Percentiles rank a stretch among this genome's conserved stretches.
Evolutionary conservation across 2,888 invertebrate genomes (phyloP).

Genomic region (Drosophila setosimentum): DNA sequence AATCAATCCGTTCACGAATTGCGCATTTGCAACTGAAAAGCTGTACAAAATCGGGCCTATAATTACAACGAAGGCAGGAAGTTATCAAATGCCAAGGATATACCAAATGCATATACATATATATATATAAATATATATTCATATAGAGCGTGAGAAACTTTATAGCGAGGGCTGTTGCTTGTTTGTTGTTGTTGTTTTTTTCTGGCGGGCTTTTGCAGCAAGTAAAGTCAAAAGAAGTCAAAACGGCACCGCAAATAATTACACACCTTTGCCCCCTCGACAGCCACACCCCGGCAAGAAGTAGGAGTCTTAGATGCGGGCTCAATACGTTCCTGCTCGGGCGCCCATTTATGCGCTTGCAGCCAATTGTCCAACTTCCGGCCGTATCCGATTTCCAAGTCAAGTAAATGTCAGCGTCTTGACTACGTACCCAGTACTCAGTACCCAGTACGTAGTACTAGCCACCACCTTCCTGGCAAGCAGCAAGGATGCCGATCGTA

Average conservation of each 20-base stretch:
- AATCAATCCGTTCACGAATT: conserved; percentile 44
- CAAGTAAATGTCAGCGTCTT: conserved; percentile 77
- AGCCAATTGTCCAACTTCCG: conserved; percentile 78
- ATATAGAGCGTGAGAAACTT: conserved; percentile 70
- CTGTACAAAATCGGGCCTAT: conserved; percentile 49
- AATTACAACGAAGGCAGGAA: conserved; percentile 65
- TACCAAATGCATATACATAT: conserved; percentile 26
- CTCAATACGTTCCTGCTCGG: conserved; percentile 10
- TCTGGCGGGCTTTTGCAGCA: conserved; percentile 71
- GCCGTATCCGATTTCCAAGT: conserved; percentile 72
- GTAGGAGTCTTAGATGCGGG: conserved; percentile 58
- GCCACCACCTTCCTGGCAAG: conserved; percentile 4
- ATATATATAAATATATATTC: conserved; percentile 7
- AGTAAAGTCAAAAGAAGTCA: conserved; percentile 61
- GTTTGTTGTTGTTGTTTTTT: conserved; percentile 14
- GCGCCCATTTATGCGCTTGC: conserved; percentile 64
- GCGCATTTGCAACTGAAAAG: conserved; percentile 72
- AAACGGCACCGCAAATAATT: conserved; percentile 70
- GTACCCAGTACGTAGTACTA: conserved; percentile 1
- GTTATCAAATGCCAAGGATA: conserved; percentile 63
- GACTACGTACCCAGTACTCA: conserved; percentile 37
- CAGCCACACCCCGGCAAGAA: conserved; percentile 17
- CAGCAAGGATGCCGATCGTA: conserved; percentile 37
- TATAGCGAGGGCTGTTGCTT: conserved; percentile 26
- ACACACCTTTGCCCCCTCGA: conserved; percentile 60